Conservation (phyloP, 2,888 invertebrate species). For the Sepiola atlantica region DNA sequence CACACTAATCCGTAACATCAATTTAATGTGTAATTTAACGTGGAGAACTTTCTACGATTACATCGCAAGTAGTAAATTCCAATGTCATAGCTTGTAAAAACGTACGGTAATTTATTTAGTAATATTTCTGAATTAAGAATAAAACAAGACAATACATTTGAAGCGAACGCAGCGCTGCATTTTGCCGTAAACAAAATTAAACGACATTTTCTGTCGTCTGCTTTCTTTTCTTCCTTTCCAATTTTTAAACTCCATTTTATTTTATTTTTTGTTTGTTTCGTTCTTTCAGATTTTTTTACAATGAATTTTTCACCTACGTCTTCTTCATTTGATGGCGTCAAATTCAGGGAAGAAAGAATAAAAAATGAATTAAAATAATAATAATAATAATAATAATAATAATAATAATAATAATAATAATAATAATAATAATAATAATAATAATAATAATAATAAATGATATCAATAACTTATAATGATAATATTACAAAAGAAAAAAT, state of each 20-base stretch:
- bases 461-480: too few relatives aligned
- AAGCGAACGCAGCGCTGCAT: background rate
- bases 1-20: too few relatives aligned
- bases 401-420: background rate
- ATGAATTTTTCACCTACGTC: background rate
- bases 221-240: background rate
- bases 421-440: background rate
- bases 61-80: background rate
- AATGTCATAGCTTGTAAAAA: background rate
- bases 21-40: too few relatives aligned
- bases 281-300: background rate
- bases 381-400: background rate
- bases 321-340: background rate
- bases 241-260: too few relatives aligned
- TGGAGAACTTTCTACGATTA: too few relatives aligned
- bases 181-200: conserved; percentile 18
- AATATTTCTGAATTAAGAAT: background rate
- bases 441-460: background rate
- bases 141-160: background rate
- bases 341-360: background rate
- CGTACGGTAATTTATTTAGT: background rate
- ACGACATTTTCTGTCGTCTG: background rate
- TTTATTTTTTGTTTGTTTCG: too few relatives aligned
- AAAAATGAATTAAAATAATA: background rate
- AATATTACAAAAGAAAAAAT: too few relatives aligned